Conservation (phyloP, 2,888 invertebrate genomes). For the Stenotaenia linearis region DNA sequence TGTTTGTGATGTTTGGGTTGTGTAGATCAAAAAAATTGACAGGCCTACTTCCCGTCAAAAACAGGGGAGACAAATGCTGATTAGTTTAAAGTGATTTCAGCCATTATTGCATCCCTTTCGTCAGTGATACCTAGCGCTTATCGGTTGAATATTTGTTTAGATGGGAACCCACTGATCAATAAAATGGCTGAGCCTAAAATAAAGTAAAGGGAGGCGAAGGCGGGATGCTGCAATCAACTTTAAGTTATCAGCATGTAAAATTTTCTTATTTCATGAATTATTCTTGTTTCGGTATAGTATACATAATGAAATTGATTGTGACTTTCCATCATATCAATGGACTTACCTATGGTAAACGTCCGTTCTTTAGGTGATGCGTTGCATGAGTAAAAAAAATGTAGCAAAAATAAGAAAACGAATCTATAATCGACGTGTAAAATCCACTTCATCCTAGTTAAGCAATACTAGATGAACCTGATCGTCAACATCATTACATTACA, state of each 20-base stretch:
- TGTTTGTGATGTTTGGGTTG: too few relatives aligned
- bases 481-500: neutral
- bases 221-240: slow-evolving; percentile 1
- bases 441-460: neutral
- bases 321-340: neutral
- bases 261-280: neutral
- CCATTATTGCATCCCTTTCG: neutral
- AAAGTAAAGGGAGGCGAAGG: neutral
- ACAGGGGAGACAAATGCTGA: neutral
- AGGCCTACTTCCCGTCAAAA: too few relatives aligned
- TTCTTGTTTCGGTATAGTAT: neutral
- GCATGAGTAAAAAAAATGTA: neutral
- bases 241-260: neutral
- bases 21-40: too few relatives aligned
- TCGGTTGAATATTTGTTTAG: slow-evolving; percentile 22
- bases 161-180: slow-evolving; percentile 1
- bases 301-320: neutral
- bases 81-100: neutral
- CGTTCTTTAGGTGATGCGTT: neutral
- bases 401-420: neutral
- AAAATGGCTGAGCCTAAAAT: neutral
- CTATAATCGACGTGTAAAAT: neutral
- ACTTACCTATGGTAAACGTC: slow-evolving; percentile 5
- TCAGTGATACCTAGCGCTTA: neutral
- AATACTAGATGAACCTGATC: neutral